Evolutionary conservation across 2,888 invertebrate genomes (phyloP).

Genomic region (Ryuthela nishihirai): DNA sequence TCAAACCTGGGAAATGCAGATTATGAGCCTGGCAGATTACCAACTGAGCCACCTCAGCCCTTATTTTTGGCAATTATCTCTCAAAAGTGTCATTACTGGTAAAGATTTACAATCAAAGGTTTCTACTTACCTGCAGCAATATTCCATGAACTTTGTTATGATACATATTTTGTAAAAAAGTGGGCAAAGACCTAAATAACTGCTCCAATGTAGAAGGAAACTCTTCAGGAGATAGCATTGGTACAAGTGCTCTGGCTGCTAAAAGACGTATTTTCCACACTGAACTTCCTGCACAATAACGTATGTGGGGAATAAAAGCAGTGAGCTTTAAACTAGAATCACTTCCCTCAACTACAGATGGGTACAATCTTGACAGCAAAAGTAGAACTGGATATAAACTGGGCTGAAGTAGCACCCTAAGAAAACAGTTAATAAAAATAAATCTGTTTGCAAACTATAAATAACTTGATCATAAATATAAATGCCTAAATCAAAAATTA

Average conservation of each 20-base stretch:
- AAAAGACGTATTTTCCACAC: slow-evolving; percentile 67
- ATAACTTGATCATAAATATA: not conserved
- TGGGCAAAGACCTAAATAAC: slow-evolving; percentile 6
- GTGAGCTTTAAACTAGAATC: slow-evolving; percentile 65
- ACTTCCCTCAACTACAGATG: slow-evolving; percentile 66
- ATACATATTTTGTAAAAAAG: slow-evolving; percentile 1
- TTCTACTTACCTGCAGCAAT: slow-evolving; percentile 25
- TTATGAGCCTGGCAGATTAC: too few species aligned
- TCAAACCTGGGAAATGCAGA: too few species aligned
- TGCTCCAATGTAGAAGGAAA: slow-evolving; percentile 36
- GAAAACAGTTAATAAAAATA: not conserved
- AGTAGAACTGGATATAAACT: slow-evolving; percentile 72
- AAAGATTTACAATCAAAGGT: not conserved
- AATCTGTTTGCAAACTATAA: not conserved
- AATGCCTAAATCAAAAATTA: not conserved
- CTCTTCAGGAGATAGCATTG: slow-evolving; percentile 56
- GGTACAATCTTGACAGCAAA: slow-evolving; percentile 71
- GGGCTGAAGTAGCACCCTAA: slow-evolving; percentile 52
- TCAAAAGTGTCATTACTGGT: not conserved
- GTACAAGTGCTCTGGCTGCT: slow-evolving; percentile 66
- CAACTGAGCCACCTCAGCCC: too few species aligned
- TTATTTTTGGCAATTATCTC: too few species aligned
- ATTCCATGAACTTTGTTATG: slow-evolving; percentile 23
- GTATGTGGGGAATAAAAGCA: slow-evolving; percentile 63
- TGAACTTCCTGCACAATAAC: slow-evolving; percentile 62